Evolutionary conservation across 2,888 invertebrate species (phyloP), one percentile per base, ranked within the genome.

Genomic region (Iphiclides podalirius): DNA sequence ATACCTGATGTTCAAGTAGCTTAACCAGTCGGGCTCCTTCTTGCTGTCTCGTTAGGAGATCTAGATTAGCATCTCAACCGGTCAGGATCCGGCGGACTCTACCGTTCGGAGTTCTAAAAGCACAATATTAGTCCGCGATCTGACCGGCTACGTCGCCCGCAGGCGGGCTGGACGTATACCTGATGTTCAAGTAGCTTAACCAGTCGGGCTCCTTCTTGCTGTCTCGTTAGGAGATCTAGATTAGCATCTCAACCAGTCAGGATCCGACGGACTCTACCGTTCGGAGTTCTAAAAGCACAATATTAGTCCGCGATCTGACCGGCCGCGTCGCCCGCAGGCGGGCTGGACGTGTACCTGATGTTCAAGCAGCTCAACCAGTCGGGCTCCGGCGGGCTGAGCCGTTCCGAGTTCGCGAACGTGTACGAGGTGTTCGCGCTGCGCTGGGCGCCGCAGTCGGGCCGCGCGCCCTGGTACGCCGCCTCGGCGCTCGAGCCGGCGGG

Each of bases 151-250:
- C 20, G 4, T 6, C 8, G 4, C 35, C 20, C 15, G 13, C 72
- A 94, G 94, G 90, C 52, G 90, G 91, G 2, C 83, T 92, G 54
- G 95, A 96, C 72, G 91, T 94, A 4, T 92, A 95, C 64, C 82
- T 96, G 56, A 94, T 94, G 90, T 96, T 95, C 82, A 94, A 94
- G 70, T 92, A 94, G 52, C 84, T 96, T 58, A 95, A 96, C 76
- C 11, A 31, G 6, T 91, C 93, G 0, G 90, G 90, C 2, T 90
- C 90, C n/a, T n/a, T n/a, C n/a, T n/a, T n/a, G n/a, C n/a, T n/a
- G n/a, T n/a, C n/a, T n/a, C n/a, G n/a, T n/a, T n/a, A n/a, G n/a
- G n/a, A n/a, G n/a, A n/a, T n/a, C n/a, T n/a, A n/a, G n/a, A n/a
- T n/a, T n/a, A n/a, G n/a, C n/a, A n/a, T n/a, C n/a, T n/a, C n/a